These are phyloP conservation scores for Xylota sylvarum DNA, from an alignment of 2,888 invertebrate genomes.

Conservation along the genomic window DNA sequence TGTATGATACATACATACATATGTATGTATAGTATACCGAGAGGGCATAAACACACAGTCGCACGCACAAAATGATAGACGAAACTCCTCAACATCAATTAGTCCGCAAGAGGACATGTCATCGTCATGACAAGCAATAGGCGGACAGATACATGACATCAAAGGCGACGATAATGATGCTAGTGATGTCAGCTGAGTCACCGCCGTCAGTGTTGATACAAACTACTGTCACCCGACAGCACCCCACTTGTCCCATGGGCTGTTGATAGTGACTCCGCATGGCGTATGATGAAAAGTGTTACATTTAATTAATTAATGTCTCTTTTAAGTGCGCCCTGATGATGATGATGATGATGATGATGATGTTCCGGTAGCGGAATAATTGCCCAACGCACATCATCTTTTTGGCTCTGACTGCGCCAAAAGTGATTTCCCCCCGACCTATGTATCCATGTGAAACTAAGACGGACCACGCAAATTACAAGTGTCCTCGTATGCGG, in stretches of 20 bases:
- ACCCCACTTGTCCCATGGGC: not conserved
- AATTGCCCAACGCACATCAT: conserved; percentile 54
- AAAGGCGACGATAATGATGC: conserved; percentile 74
- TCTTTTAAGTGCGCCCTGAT: conserved; percentile 64
- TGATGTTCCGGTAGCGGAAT: conserved; percentile 59
- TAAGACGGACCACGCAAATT: conserved; percentile 7
- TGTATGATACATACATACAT: not conserved
- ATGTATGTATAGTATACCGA: too few species aligned
- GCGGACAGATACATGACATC: conserved; percentile 75
- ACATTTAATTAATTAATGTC: conserved; percentile 76
- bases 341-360: conserved; percentile 56
- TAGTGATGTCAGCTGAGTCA: conserved; percentile 12
- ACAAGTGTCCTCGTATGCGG: not conserved
- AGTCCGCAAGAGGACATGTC: conserved; percentile 58
- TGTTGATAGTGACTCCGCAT: conserved; percentile 53
- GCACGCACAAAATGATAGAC: conserved; percentile 29
- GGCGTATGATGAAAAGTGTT: conserved; percentile 69
- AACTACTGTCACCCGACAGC: not conserved
- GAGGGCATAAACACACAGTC: conserved; percentile 2
- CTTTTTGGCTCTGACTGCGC: conserved; percentile 22
- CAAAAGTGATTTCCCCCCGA: conserved; percentile 28
- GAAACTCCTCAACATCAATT: conserved; percentile 69
- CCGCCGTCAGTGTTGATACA: conserved; percentile 5
- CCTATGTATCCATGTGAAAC: conserved; percentile 16
- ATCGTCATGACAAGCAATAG: conserved; percentile 72